Base-by-base conservation (phyloP, 1,140 invertebrate genomes). In the Trissolcus basalis region DNA sequence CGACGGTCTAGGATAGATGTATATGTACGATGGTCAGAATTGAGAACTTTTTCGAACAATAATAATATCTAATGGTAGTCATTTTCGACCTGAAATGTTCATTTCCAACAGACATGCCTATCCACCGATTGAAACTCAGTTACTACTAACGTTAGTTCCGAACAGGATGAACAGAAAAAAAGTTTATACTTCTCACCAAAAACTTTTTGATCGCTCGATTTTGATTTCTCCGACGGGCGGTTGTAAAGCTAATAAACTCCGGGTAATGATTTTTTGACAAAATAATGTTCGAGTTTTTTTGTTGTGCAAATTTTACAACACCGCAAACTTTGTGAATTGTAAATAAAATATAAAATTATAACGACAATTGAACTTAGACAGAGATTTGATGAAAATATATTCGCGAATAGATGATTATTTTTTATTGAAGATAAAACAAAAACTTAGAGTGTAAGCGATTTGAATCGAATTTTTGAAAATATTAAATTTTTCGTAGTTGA, bases 1-100 rank as follows among this genome's bases (percentile, higher is more conserved):
- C 77, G 71, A 78, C 82, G 82, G 79, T 83, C 71, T 81, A 78
- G 76, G 58, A 69, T 81, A 79, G 67, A 77, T 77, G 56, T 71
- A 77, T 72, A 77, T 79, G 80, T 81, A 84, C 77, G 77, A 55
- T 79, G 80, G 78, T 79, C 75, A 78, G 70, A 72, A 68, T 58
- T 53, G 69, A 72, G 78, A 82, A 80, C 73, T 77, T 80, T 78
- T 80, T 73, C 59, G 74, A 74, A 77, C 56, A 81, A 83, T 81
- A 73, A 79, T 71, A 69, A 63, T 78, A 73, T 69, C 9, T 50
- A 58, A 15, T 53, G 33, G 44, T 76, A 67, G 61, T 68, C 44
- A 69, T 53, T 64, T 72, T 16, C 36, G 11, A 58, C 36, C 50
- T 50, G 60, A 43, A 69, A 64, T 64, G 36, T 72, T 73, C 58